A percentile compares a stretch with the other conserved stretches of the same genome.
Evolutionary conservation across 2,113 vertebrate species (phyloP).

Genomic region (Miniopterus natalensis): DNA sequence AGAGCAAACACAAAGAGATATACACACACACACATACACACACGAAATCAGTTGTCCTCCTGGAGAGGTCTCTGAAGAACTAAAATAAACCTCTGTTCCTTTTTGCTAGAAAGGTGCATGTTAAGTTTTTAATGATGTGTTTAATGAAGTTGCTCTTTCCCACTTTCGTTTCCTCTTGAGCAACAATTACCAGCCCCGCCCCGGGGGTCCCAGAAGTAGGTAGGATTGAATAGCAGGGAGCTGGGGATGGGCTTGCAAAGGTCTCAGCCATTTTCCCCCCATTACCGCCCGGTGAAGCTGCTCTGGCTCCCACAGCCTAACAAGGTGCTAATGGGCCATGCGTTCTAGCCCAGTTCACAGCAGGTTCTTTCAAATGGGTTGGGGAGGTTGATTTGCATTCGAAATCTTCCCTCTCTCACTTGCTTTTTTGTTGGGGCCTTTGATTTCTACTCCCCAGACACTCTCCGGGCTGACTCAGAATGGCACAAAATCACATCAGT

Average conservation of each 20-base stretch:
- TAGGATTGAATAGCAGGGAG: neutral
- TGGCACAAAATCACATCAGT: constrained; percentile 77
- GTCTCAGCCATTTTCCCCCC: constrained; percentile 64
- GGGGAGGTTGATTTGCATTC: constrained; percentile 80
- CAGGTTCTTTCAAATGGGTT: constrained; percentile 76
- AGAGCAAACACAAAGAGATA: neutral
- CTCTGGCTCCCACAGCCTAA: constrained; percentile 76
- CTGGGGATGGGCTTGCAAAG: neutral
- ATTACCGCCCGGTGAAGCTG: constrained; percentile 61
- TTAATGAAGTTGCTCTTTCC: constrained; percentile 19
- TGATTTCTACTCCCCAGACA: constrained; percentile 82
- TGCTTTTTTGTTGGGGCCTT: constrained; percentile 78
- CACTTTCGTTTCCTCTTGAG: neutral
- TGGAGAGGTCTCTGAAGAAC: neutral
- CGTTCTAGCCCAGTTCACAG: constrained; percentile 74
- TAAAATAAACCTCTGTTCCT: constrained; percentile 25
- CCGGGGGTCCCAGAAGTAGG: neutral
- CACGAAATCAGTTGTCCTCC: neutral
- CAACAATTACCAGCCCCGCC: neutral
- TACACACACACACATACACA: neutral
- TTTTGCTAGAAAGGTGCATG: neutral
- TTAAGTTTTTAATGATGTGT: neutral
- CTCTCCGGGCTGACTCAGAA: constrained; percentile 74
- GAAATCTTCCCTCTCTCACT: constrained; percentile 72
- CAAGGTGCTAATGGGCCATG: constrained; percentile 80